Evolutionary conservation across 2,888 invertebrate genomes (phyloP).

Genomic region (Lagria hirta): DNA sequence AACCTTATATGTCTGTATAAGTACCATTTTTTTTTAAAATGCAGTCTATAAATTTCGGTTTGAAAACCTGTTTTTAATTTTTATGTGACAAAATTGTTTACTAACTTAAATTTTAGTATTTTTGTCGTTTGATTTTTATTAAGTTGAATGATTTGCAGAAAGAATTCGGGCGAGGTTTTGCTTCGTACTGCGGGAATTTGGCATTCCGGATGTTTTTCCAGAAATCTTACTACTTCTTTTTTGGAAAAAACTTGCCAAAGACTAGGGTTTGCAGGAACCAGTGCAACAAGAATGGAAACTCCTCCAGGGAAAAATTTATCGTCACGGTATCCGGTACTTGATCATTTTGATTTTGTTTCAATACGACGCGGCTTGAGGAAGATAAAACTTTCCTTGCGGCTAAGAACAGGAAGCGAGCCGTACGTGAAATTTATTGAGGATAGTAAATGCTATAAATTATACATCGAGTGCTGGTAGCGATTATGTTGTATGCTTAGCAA

Average conservation of each 20-base stretch:
- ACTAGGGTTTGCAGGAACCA: constrained; percentile 63
- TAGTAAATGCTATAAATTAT: constrained; percentile 44
- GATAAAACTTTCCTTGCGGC: constrained; percentile 36
- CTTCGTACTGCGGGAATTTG: constrained; percentile 68
- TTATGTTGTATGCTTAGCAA: constrained; percentile 4
- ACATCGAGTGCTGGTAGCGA: constrained; percentile 44
- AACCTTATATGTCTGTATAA: no score
- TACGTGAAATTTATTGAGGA: constrained; percentile 44
- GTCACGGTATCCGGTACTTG: constrained; percentile 30
- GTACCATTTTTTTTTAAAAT: no score
- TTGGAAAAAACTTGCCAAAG: constrained; percentile 63
- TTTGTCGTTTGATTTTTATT: no score
- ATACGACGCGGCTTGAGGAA: constrained; percentile 35
- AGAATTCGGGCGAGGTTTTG: constrained; percentile 67
- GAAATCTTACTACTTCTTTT: constrained; percentile 57
- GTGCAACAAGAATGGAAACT: constrained; percentile 48
- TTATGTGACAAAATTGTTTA: no score
- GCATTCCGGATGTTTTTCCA: constrained; percentile 69
- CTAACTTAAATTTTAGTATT: constrained; percentile 10
- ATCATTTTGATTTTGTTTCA: constrained; percentile 45
- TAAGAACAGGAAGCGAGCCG: constrained; percentile 45
- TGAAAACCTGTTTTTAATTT: no score
- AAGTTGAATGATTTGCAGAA: constrained; percentile 30
- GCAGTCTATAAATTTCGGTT: no score
- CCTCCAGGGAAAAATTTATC: constrained; percentile 26